These are phyloP conservation scores for Podiceps cristatus DNA, from an alignment of 2,113 vertebrate species.

Conservation along the genomic window DNA sequence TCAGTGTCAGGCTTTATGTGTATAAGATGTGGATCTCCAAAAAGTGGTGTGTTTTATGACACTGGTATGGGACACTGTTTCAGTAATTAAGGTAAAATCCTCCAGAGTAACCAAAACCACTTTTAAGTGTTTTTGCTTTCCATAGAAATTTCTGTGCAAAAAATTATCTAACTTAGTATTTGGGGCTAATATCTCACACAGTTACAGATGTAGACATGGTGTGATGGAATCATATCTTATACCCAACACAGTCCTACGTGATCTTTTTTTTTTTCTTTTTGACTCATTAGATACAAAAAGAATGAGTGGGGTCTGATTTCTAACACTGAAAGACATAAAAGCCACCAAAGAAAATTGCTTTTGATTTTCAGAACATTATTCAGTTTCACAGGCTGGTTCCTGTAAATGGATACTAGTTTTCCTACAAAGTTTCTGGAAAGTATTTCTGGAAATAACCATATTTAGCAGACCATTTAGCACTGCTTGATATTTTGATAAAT, in stretches of 20 bases:
- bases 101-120: not conserved
- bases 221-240: not conserved
- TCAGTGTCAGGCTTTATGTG: not conserved
- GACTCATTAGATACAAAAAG: not conserved
- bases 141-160: not conserved
- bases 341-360: not conserved
- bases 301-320: not conserved
- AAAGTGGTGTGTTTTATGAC: not conserved
- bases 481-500: constrained; percentile 38
- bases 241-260: not conserved
- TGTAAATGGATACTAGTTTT: not conserved
- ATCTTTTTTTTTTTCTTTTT: not conserved
- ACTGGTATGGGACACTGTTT: not conserved
- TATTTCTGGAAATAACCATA: not conserved
- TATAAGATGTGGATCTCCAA: not conserved
- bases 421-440: not conserved
- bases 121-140: not conserved
- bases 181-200: not conserved
- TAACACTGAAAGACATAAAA: not conserved
- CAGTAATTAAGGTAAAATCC: not conserved
- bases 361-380: constrained; percentile 4
- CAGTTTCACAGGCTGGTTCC: not conserved
- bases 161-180: not conserved
- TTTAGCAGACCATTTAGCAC: constrained; percentile 2
- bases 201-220: not conserved